Percentiles rank a stretch among this genome's conserved stretches.
Evolutionary conservation across 37 sponge, comb jelly and placozoan genomes (phyloP).

Genomic region (Amphimedon queenslandica): DNA sequence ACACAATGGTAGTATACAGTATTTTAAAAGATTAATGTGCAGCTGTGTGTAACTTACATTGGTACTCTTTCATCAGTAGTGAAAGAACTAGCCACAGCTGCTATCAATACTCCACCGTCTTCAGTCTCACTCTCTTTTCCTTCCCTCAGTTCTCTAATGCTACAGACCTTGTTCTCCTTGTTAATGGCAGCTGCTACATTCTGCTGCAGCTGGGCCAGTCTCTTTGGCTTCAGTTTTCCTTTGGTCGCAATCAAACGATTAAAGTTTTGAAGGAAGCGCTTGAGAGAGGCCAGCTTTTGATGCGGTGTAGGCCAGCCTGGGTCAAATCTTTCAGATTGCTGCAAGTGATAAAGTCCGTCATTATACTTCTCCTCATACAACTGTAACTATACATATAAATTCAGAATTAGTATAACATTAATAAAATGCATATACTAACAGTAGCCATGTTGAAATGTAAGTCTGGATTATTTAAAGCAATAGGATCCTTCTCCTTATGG

Average conservation of each 20-base stretch:
- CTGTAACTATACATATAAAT: no score
- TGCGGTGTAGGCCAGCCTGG: constrained; percentile 54
- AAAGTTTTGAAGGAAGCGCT: constrained; percentile 24
- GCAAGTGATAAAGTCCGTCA: constrained; percentile 28
- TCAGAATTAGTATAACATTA: background rate
- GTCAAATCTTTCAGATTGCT: constrained; percentile 41
- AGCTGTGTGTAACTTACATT: constrained; percentile 47
- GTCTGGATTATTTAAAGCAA: constrained; percentile 51
- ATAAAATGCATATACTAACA: constrained; percentile 46
- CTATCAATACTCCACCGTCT: constrained; percentile 19
- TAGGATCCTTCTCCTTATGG: constrained; percentile 69
- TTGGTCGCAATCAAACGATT: constrained; percentile 32
- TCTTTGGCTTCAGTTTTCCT: constrained; percentile 70
- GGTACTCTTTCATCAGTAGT: constrained; percentile 37
- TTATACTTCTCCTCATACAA: constrained; percentile 58
- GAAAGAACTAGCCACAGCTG: constrained; percentile 25
- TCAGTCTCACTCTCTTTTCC: background rate
- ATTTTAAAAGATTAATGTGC: background rate
- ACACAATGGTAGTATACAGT: background rate
- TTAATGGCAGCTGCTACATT: constrained; percentile 1
- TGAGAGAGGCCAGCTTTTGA: constrained; percentile 8
- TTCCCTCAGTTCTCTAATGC: no score
- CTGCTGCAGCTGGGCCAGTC: background rate
- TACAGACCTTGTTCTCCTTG: no score
- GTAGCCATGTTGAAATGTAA: constrained; percentile 78